Percentiles rank a stretch among this genome's conserved stretches.
Evolutionary conservation across 2,888 invertebrate species (phyloP).

Genomic region (Ypsolopha scabrella): DNA sequence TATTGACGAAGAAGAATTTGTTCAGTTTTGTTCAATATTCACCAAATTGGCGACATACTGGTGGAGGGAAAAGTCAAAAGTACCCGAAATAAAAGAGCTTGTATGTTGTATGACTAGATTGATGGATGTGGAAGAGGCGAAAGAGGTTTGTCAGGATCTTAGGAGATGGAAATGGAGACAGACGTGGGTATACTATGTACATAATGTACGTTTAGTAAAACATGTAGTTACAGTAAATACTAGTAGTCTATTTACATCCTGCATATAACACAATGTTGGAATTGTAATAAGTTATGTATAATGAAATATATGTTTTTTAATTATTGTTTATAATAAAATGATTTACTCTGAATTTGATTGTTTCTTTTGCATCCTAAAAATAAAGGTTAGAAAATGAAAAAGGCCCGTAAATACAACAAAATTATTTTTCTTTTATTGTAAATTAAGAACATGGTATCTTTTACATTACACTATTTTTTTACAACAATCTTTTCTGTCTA

Average conservation of each 20-base stretch:
- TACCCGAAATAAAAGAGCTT: too few species aligned
- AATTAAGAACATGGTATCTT: not conserved
- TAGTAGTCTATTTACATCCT: not conserved
- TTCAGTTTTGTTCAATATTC: too few species aligned
- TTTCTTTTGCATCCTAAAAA: constrained; percentile 9
- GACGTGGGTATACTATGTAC: too few species aligned
- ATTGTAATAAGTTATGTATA: constrained; percentile 38
- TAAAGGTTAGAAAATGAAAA: not conserved
- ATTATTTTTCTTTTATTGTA: not conserved
- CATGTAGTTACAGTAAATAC: too few species aligned
- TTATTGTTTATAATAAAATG: constrained; percentile 69
- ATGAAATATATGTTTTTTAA: constrained; percentile 54
- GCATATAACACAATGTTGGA: constrained; percentile 44
- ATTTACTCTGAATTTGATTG: constrained; percentile 36
- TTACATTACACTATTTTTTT: not conserved
- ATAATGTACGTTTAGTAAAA: too few species aligned
- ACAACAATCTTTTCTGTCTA: not conserved
- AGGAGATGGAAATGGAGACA: too few species aligned
- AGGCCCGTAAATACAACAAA: not conserved
- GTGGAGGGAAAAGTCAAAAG: too few species aligned
- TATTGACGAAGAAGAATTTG: too few species aligned
- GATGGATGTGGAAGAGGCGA: too few species aligned
- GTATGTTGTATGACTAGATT: too few species aligned
- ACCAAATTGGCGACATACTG: too few species aligned
- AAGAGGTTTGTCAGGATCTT: too few species aligned